Evolutionary conservation across 2,888 invertebrate genomes (phyloP).

Genomic region (Andrena camellia): DNA sequence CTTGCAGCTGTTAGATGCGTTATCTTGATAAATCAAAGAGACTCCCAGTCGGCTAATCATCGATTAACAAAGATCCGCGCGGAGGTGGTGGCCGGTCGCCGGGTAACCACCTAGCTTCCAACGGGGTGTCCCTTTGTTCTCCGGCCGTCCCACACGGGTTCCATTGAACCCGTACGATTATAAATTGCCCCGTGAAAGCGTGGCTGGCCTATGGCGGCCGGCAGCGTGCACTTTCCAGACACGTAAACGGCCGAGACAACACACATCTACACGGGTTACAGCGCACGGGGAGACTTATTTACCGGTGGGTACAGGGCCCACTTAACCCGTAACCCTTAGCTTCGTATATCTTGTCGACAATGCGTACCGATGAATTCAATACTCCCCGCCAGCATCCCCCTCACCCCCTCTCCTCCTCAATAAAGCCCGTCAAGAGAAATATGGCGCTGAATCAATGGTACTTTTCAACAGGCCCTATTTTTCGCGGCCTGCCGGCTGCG

Average conservation of each 20-base stretch:
- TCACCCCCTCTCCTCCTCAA: constrained; percentile 62
- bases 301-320: constrained; percentile 75
- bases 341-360: constrained; percentile 82
- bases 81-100: constrained; percentile 52
- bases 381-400: constrained; percentile 56
- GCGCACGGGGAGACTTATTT: constrained; percentile 69
- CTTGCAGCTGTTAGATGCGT: neutral
- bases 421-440: constrained; percentile 70
- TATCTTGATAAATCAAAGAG: constrained; percentile 25
- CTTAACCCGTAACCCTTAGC: constrained; percentile 83
- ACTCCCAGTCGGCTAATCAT: constrained; percentile 52
- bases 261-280: constrained; percentile 50
- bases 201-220: constrained; percentile 63
- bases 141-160: constrained; percentile 76
- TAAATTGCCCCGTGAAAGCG: constrained; percentile 77
- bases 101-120: constrained; percentile 55
- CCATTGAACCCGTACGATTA: constrained; percentile 79
- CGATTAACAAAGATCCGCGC: constrained; percentile 49
- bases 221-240: constrained; percentile 62
- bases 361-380: constrained; percentile 80
- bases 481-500: constrained; percentile 4
- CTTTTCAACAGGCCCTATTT: constrained; percentile 57
- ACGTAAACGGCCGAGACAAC: constrained; percentile 55
- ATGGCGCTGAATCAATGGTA: constrained; percentile 62
- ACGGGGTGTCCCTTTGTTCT: constrained; percentile 75